phyloP scores from a whole-genome alignment of 2,113 vertebrate genomes.

The Chaenogobius annularis region DNA sequence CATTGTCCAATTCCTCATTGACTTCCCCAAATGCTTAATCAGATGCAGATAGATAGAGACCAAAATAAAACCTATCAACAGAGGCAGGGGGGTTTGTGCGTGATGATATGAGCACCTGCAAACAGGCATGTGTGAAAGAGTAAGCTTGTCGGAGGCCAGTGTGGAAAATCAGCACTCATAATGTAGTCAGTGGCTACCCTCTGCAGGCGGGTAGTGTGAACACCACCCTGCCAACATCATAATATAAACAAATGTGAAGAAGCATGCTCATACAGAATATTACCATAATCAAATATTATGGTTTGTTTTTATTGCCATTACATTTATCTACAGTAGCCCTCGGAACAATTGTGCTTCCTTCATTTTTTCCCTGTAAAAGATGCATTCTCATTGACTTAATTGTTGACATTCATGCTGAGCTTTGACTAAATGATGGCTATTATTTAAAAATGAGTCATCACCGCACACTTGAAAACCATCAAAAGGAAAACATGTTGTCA shows the following conservation, averaged over 20 bases:
- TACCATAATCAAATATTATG: constrained; percentile 1
- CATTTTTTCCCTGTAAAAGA: constrained; percentile 28
- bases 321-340: constrained; percentile 34
- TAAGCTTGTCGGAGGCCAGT: constrained; percentile 17
- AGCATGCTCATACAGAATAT: constrained; percentile 17
- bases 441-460: constrained; percentile 59
- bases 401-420: constrained; percentile 55
- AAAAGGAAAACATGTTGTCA: constrained; percentile 43
- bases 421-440: constrained; percentile 55
- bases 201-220: constrained; percentile 69
- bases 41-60: constrained; percentile 30
- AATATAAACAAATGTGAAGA: constrained; percentile 12
- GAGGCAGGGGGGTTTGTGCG: constrained; percentile 18
- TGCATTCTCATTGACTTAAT: constrained; percentile 50
- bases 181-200: constrained; percentile 76
- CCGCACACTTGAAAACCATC: constrained; percentile 43
- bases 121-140: constrained; percentile 9
- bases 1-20: constrained; percentile 15
- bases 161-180: constrained; percentile 23
- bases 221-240: constrained; percentile 28
- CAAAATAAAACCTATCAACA: constrained; percentile 22
- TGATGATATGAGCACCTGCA: constrained; percentile 11
- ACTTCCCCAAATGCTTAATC: constrained; percentile 19
- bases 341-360: constrained; percentile 16
- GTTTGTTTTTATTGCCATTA: constrained; percentile 30